Evolutionary conservation across 2,797 vertebrate species (phyloP).

Genomic region (Tarsius wallacei): DNA sequence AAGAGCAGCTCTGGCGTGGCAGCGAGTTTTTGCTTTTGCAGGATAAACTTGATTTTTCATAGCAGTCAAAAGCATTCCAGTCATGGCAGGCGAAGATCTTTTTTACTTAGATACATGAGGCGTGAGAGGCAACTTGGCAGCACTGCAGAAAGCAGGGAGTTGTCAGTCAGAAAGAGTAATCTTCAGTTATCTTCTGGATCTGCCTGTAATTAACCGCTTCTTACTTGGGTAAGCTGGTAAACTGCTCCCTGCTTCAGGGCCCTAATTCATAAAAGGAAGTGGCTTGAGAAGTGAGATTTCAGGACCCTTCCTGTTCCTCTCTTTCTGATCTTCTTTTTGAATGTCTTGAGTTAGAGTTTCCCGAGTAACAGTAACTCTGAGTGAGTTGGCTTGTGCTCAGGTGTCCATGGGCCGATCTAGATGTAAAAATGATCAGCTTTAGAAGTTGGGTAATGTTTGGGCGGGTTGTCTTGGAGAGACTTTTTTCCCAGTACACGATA

Average conservation of each 20-base stretch:
- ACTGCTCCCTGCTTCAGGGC: neutral
- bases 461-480: conserved; percentile 5
- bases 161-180: neutral
- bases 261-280: conserved; percentile 13
- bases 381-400: neutral
- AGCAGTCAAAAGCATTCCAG: neutral
- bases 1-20: neutral
- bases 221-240: neutral
- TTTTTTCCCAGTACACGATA: conserved; percentile 3
- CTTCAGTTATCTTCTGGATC: neutral
- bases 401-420: neutral
- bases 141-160: neutral
- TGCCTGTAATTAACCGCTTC: conserved; percentile 8
- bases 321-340: conserved; percentile 40
- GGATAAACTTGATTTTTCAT: neutral
- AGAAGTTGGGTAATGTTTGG: neutral
- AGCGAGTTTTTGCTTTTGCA: neutral
- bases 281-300: neutral
- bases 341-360: conserved; percentile 3
- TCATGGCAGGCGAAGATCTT: neutral
- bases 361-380: neutral
- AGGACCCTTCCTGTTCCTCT: neutral
- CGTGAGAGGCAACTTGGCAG: neutral
- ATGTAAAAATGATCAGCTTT: neutral
- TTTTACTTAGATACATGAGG: neutral